Percentiles rank a stretch among this genome's conserved stretches.
These are phyloP conservation scores for Chiroxiphia lanceolata DNA, from an alignment of 2,797 vertebrate genomes.

Conservation along the genomic window DNA sequence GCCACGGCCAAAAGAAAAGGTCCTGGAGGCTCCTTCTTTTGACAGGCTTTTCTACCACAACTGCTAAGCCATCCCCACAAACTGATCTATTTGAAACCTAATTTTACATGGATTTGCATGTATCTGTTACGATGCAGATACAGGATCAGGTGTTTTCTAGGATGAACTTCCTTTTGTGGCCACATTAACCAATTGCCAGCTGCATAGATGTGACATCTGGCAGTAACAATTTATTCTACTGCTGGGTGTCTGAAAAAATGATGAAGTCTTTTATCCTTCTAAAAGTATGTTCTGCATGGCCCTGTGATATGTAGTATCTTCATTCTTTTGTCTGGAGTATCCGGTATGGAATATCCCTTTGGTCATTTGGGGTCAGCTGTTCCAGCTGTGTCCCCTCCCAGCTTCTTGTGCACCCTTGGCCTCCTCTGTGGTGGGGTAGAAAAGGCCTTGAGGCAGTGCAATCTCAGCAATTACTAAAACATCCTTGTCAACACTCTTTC, in stretches of 20 bases:
- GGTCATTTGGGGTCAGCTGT: background rate
- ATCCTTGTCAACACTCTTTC: background rate
- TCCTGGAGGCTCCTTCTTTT: background rate
- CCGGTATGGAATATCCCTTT: background rate
- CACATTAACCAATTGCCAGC: fast-evolving
- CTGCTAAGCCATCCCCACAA: background rate
- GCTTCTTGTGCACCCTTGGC: background rate
- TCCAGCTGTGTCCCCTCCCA: background rate
- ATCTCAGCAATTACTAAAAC: background rate
- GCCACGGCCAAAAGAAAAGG: background rate
- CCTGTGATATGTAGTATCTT: background rate
- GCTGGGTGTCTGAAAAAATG: background rate
- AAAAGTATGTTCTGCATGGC: background rate
- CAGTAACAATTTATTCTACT: background rate
- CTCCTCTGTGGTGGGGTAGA: background rate
- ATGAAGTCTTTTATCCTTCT: background rate
- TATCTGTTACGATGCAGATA: background rate
- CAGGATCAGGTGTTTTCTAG: background rate
- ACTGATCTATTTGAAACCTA: background rate
- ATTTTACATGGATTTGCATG: background rate
- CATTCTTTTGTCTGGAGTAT: background rate
- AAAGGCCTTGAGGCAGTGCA: background rate
- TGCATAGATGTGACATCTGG: background rate
- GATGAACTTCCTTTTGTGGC: background rate
- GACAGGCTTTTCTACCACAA: background rate